Base-by-base conservation (phyloP, 1,140 invertebrate species). In the Andrena cerasifolii region DNA sequence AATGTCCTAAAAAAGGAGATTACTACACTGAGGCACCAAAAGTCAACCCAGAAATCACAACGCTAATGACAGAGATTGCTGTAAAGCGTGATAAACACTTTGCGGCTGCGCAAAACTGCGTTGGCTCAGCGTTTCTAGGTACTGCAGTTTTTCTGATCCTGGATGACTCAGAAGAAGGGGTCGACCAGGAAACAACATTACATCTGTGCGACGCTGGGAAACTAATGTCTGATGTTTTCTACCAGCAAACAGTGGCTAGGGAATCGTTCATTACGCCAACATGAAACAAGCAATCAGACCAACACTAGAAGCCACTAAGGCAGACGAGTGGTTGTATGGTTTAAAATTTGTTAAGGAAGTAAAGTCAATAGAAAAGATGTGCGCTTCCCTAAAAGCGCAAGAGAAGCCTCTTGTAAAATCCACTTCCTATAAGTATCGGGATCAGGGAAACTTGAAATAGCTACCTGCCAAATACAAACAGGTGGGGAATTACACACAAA, bases 51-150 rank as follows among this genome's bases (percentile, higher is more conserved):
- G 40, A 43, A 43, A 43, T 43, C 40, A 43, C 5, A 7, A 5
- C 40, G 12, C 5, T 43, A 5, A 43, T 43, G 40, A 43, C 40
- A 7, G 65, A 59, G 0, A 72, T 72, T 16, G 78, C 84, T 16
- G 75, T 78, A 10, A 80, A 84, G 59, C 53, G 80, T 43, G 82
- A 84, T 28, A 28, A 82, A 2, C 63, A 86, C 77, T 86, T 82
- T 26, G 10, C 65, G 0, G 31, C 67, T 6, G 84, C 77, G 0
- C 72, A 86, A 54, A 84, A 84, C 24, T 80, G 73, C 40, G 49
- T 79, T 0, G 85, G 75, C 4, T 72, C 80, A 59, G 56, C 68
- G 10, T 12, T 77, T 3, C 40, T 43, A 43, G 40, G 40, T 43
- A 72, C 72, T 16, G 79, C 73, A 49, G 71, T 86, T 0, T 77